Conservation (phyloP, 2,797 vertebrate species). For the Amniataba percoides region DNA sequence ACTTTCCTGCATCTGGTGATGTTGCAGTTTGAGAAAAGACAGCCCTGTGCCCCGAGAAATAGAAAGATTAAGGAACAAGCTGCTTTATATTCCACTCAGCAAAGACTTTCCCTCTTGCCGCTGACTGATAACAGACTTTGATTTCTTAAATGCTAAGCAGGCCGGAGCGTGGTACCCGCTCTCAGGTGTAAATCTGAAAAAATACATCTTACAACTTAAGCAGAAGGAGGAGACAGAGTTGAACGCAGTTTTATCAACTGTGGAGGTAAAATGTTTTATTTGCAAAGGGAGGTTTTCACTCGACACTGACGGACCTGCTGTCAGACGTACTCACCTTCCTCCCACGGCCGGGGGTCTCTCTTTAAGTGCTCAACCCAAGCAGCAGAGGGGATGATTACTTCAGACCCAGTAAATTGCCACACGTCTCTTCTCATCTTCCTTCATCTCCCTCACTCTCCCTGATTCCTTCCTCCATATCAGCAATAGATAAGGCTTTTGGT, state of each 20-base stretch:
- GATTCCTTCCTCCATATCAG: conserved; percentile 19
- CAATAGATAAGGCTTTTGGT: conserved; percentile 19
- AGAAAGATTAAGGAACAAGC: neutral
- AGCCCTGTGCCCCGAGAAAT: neutral
- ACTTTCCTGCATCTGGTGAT: neutral
- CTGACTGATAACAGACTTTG: conserved; percentile 41
- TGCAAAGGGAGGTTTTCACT: conserved; percentile 17
- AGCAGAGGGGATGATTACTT: conserved; percentile 26
- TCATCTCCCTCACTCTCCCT: conserved; percentile 16
- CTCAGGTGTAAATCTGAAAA: conserved; percentile 12
- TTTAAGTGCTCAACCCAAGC: conserved; percentile 16
- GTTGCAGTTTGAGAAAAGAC: neutral
- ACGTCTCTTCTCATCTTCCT: conserved; percentile 41
- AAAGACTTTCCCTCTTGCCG: neutral
- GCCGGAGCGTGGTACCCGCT: neutral
- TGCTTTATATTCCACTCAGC: conserved; percentile 33
- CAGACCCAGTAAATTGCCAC: conserved; percentile 36
- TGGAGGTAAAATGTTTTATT: conserved; percentile 26
- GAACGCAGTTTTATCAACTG: neutral
- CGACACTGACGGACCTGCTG: conserved; percentile 25
- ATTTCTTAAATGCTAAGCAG: conserved; percentile 33
- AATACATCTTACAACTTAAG: neutral
- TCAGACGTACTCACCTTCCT: conserved; percentile 2
- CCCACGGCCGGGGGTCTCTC: conserved; percentile 6
- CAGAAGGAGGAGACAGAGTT: neutral